Evolutionary conservation across 2,888 invertebrate species (phyloP), one percentile per base, ranked within the genome.

Genomic region (Cerastis leucographa): DNA sequence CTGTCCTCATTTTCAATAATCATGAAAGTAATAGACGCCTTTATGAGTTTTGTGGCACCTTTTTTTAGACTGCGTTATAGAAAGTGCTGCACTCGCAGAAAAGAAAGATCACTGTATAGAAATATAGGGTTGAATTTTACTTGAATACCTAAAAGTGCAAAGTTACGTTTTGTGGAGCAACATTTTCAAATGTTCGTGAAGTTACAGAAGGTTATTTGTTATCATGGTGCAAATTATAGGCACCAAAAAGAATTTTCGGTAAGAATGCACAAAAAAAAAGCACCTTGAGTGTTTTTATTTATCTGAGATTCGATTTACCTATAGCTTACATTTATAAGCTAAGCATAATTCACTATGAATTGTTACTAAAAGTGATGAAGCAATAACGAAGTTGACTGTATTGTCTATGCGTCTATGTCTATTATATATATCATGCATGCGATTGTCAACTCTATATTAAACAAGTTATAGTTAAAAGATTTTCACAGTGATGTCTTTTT

Each of bases 1-100:
- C 35, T 35, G 11, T 35, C 5, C 29, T 19, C 29, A 4, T 29
- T 49, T 42, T n/a, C 40, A 25, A 9, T 51, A n/a, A n/a, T n/a
- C 14, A 42, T 25, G 17, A 42, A 61, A 25, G 22, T 42, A 12
- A 25, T 40, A 56, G n/a, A n/a, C 62, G 14, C 19, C 29, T 54
- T 51, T 46, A 49, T 12, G 12, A 17, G 64, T 56, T 29, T 62
- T 51, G 56, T 64, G 67, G 35, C 71, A 74, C 29, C 56, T 40
- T 70, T n/a, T 61, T 19, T 65, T 29, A 64, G 71, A 80, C 69
- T 69, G 64, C 56, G 62, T 22, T 56, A 25, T 56, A 4, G n/a
- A 35, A 51, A 72, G 49, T 56, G 35, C 64, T 75, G 83, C 74
- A 72, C 75, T 83, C 79, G 42, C 84, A 51, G 9, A 76, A 80